Base-by-base conservation (phyloP, 2,797 vertebrate species). In the Platalea minor region DNA sequence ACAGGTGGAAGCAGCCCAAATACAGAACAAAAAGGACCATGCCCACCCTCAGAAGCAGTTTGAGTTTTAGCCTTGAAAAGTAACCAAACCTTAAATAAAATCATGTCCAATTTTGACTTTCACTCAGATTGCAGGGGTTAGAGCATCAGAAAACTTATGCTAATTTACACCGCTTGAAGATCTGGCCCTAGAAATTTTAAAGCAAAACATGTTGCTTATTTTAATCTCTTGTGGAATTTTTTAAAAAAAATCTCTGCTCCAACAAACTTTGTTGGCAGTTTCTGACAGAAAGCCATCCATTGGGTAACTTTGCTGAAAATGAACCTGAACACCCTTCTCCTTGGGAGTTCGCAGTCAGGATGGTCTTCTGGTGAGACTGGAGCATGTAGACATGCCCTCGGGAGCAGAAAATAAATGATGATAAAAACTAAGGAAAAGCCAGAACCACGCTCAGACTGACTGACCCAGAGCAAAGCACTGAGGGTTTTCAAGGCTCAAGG, bases 81-180 rank as follows among this genome's bases (percentile, higher is more conserved):
- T 48, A 89, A 93, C 43, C 12, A 83, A 95, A 91, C 41, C 31
- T 88, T 81, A 92, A 93, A 93, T 88, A 91, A 91, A 94, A 94
- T 60, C 8, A 37, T 28, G 53, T 83, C 81, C 5, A 54, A n/a
- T 77, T 77, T 83, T 81, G 78, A 75, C 77, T 73, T 83, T 78
- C 72, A 57, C 50, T 94, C 72, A 91, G 57, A 93, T 88, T 77
- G 53, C 48, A 85, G 46, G 53, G 69, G 46, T 83, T 89, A 85
- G 18, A 75, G 43, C 57, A 80, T 61, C 75, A 85, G 72, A 75
- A 94, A 91, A 80, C 64, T 72, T 78, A 74, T 50, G 50, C n/a
- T 92, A 89, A 77, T 68, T 93, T 91, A 85, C n/a, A 85, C 51
- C 1, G 20, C 81, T 80, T 89, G 45, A 94, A 91, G 88, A 91